Evolutionary conservation across 1,140 invertebrate species (phyloP), one percentile per base, ranked within the genome.

Genomic region (Drosophila suzukii): DNA sequence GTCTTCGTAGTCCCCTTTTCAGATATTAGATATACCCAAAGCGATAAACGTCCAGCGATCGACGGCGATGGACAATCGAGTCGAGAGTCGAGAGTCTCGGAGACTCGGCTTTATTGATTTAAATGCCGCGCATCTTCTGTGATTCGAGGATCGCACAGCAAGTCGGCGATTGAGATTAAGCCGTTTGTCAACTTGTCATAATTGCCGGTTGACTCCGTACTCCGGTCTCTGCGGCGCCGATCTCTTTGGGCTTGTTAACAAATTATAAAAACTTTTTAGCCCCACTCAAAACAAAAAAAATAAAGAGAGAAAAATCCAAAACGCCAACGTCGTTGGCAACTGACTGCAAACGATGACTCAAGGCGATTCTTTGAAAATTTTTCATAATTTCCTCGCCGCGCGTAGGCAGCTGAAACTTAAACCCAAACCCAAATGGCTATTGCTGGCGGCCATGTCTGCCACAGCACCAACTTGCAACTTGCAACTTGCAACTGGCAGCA

Each of bases 131-230:
- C 71, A 75, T 81, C 65, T 68, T 49, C 43, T 70, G 67, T 71
- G 68, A 72, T 72, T 72, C 44, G 68, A 58, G 44, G 68, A 72
- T 72, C 68, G 66, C 68, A 72, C 68, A 72, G 68, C 66, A 27
- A 72, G 68, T 72, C 47, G 63, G 65, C 82, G 84, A 90, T 89
- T 89, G 79, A 88, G 84, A 89, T 89, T 89, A 89, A 89, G 84
- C 80, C 85, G 84, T 89, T 89, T 89, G 84, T 89, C 84, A 89
- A 89, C 85, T 89, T 89, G 84, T 89, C 84, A 89, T 89, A 89
- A 89, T 84, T 81, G 81, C 77, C 68, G 56, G 67, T 54, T 10
- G 32, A 34, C 32, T 34, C 32, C 32, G 32, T 10, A 65, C 30
- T 51, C 13, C 49, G n/a, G 49, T 17, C 57, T 55, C 60, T 34